Percentiles rank a stretch among this genome's conserved stretches.
Conservation (phyloP, 2,888 invertebrate genomes). For the Notodonta ziczac region DNA sequence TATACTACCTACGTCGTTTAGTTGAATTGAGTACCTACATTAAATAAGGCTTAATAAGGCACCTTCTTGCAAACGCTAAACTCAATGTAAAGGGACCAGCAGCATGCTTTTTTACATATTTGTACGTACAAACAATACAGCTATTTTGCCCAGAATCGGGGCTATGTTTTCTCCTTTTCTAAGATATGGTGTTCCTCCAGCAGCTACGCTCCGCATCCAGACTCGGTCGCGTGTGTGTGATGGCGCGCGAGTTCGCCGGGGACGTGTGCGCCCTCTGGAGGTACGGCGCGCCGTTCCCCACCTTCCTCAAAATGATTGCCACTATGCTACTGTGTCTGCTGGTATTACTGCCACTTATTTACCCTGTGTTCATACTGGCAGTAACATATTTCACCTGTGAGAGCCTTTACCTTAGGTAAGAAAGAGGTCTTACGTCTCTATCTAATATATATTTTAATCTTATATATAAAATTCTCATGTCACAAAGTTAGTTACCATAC, state of each 20-base stretch:
- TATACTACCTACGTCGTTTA: too few species aligned
- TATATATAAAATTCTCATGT: too few species aligned
- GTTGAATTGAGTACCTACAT: too few species aligned
- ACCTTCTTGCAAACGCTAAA: too few species aligned
- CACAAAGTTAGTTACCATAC: too few species aligned
- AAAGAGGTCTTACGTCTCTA: neutral
- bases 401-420: conserved; percentile 70
- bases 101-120: too few species aligned
- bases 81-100: too few species aligned
- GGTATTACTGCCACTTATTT: conserved; percentile 68
- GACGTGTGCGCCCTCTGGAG: conserved; percentile 74
- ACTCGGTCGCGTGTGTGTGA: conserved; percentile 60
- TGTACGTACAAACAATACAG: too few species aligned
- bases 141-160: neutral
- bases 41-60: too few species aligned
- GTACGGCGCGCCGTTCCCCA: conserved; percentile 78
- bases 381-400: conserved; percentile 72
- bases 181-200: conserved; percentile 30
- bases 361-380: conserved; percentile 64
- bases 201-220: conserved; percentile 70
- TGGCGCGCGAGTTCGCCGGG: conserved; percentile 63
- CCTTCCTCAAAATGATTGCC: conserved; percentile 76
- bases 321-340: conserved; percentile 69
- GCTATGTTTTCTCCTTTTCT: neutral
- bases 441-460: too few species aligned